Conservation (phyloP, 2,888 invertebrate species). For the Melipona beecheii region DNA sequence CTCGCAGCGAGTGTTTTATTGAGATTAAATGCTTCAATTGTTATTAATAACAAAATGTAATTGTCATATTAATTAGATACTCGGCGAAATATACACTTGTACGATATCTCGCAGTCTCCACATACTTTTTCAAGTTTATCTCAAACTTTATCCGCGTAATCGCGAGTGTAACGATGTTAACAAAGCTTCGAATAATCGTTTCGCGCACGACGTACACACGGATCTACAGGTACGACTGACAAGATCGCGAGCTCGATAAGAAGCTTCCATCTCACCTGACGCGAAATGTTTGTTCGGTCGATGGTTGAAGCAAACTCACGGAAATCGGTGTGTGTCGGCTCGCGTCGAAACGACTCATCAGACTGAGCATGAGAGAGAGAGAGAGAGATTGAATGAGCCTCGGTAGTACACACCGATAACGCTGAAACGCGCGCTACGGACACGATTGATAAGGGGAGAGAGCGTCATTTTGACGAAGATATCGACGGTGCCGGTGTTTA, state of each 20-base stretch:
- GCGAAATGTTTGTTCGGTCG: not conserved
- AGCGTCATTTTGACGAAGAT: slow-evolving; percentile 29
- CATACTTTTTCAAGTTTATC: not conserved
- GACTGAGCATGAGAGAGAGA: slow-evolving; percentile 20
- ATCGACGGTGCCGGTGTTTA: slow-evolving; percentile 10
- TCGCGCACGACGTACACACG: not conserved
- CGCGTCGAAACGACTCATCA: slow-evolving; percentile 46
- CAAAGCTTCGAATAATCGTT: not conserved
- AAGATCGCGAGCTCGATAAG: not conserved
- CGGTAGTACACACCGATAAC: slow-evolving; percentile 54
- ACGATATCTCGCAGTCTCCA: not conserved
- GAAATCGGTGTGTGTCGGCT: slow-evolving; percentile 25
- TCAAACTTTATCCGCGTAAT: not conserved
- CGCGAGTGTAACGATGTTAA: not conserved
- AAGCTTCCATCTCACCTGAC: slow-evolving; percentile 33
- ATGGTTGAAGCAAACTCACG: not conserved
- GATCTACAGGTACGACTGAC: not conserved
- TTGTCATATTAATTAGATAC: too few species aligned
- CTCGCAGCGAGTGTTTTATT: too few species aligned
- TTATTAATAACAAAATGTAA: too few species aligned
- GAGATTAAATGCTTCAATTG: too few species aligned
- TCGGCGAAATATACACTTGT: not conserved
- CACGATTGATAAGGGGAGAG: slow-evolving; percentile 60
- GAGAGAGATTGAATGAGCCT: slow-evolving; percentile 38
- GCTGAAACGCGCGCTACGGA: slow-evolving; percentile 48